Evolutionary conservation across 2,113 vertebrate species (phyloP), one percentile per base, ranked within the genome.

Genomic region (Pedionomus torquatus): DNA sequence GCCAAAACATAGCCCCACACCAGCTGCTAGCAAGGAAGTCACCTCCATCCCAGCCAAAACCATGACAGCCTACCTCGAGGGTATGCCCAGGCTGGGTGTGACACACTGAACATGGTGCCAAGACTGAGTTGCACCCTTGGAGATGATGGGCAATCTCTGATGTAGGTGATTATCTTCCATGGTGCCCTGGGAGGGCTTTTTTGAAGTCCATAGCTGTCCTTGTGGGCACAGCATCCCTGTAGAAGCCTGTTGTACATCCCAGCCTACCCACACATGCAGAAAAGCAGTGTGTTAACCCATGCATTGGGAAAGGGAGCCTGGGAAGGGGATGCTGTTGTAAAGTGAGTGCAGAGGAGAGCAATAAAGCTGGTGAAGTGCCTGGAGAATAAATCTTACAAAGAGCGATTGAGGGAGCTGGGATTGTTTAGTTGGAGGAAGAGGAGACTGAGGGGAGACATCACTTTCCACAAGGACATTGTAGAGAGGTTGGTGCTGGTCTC

Each of bases 31-130:
- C 28, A 65, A 21, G 63, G 30, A 43, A 44, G 18, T 44, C 18
- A 31, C 7, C 30, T 44, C 63, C 13, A 20, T 65, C 26, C 30
- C 63, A 65, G 63, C 30, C 14, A 28, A 65, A 65, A 65, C 41
- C 41, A 21, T 15, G 28, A 31, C 26, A 43, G 5, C 28, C 30
- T 76, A 2, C 24, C 28, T 30, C 0, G 1, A 66, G 7, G 35
- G 7, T 13, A 7, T 7, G 9, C 60, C 13, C 70, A 30, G 35
- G 20, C 26, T 16, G 16, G 26, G 41, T 66, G 46, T 44, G 61
- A 28, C 43, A n/a, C 0, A 1, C 61, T 71, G 66, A 44, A 66
- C 0, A 0, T 4, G 31, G 17, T 61, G 55, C 49, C 65, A 46
- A 17, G 44, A 9, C 28, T 33, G 54, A 72, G 26, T 44, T 60